A percentile compares a stretch with the other conserved stretches of the same genome.
Evolutionary conservation across 1,140 invertebrate genomes (phyloP).

Genomic region (Ceratina australensis): DNA sequence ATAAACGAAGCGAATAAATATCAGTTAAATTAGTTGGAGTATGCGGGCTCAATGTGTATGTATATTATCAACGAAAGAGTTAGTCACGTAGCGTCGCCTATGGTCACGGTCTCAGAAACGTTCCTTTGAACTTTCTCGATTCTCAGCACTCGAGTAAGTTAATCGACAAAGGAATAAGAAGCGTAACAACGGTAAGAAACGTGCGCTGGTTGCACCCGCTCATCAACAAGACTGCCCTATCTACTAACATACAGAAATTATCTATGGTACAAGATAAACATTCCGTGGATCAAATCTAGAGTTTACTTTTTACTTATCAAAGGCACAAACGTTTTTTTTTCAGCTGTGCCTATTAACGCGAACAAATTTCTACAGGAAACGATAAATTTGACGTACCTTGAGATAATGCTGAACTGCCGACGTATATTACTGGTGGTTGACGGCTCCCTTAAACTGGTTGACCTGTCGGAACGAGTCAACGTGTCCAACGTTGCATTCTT

Average conservation of each 20-base stretch:
- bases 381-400: slow-evolving; percentile 33
- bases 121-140: slow-evolving; percentile 25
- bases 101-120: slow-evolving; percentile 13
- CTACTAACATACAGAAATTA: not conserved
- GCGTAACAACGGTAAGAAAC: not conserved
- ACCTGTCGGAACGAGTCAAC: slow-evolving; percentile 46
- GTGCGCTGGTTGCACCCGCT: not conserved
- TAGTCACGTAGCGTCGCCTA: not conserved
- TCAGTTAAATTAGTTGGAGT: not conserved
- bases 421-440: slow-evolving; percentile 54
- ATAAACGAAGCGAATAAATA: not conserved
- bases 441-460: slow-evolving; percentile 56
- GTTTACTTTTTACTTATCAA: too few species aligned
- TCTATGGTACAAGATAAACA: too few species aligned
- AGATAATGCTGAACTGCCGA: slow-evolving; percentile 25
- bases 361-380: not conserved
- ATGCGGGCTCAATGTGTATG: too few species aligned
- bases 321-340: too few species aligned
- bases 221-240: slow-evolving; percentile 6
- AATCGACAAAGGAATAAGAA: slow-evolving; percentile 8
- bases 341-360: not conserved
- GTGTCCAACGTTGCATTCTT: not conserved
- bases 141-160: not conserved
- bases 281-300: too few species aligned
- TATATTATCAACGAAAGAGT: not conserved